phyloP scores from a whole-genome alignment of 2,113 vertebrate species.

The Cephalopterus ornatus region DNA sequence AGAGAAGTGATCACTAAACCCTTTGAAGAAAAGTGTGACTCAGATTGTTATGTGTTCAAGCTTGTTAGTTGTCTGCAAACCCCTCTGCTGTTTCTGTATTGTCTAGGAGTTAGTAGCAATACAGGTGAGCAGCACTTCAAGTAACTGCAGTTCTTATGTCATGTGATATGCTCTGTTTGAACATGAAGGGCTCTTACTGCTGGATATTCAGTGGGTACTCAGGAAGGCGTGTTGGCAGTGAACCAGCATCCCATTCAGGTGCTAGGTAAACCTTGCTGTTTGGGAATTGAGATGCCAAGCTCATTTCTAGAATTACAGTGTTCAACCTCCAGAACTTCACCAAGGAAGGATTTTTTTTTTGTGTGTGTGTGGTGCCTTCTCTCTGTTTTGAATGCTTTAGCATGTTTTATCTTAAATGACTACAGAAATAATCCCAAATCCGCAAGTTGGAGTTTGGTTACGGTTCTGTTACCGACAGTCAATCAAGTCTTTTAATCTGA shows the following conservation, averaged over 20 bases:
- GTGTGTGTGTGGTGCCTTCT: rapidly evolving
- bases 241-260: not conserved
- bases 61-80: not conserved
- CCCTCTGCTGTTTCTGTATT: not conserved
- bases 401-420: not conserved
- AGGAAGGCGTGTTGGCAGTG: rapidly evolving
- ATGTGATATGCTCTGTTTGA: not conserved
- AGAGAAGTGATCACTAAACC: not conserved
- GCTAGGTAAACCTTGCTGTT: not conserved
- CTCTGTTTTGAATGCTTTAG: not conserved
- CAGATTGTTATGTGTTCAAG: not conserved
- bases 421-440: not conserved
- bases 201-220: not conserved
- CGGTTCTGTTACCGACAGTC: not conserved
- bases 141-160: not conserved
- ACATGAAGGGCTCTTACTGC: not conserved
- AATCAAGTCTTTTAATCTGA: not conserved
- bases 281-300: not conserved
- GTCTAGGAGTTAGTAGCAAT: not conserved
- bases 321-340: not conserved
- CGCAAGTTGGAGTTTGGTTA: not conserved
- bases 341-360: not conserved
- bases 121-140: not conserved
- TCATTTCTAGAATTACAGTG: not conserved
- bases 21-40: not conserved